These are phyloP conservation scores for Muscicapa adusta DNA, from an alignment of 2,113 vertebrate genomes.

Conservation along the genomic window DNA sequence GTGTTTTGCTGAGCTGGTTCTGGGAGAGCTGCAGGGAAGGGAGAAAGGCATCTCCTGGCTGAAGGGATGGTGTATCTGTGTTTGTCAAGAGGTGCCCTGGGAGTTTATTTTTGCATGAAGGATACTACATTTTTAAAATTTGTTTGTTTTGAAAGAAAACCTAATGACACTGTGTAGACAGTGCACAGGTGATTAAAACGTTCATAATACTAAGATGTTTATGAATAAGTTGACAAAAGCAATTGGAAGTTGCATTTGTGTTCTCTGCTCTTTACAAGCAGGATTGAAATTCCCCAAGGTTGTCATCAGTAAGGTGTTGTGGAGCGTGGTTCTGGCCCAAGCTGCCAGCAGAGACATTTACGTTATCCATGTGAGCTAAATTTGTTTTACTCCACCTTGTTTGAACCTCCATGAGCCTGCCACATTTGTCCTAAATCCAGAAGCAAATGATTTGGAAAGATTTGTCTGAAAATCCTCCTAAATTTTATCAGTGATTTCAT, in stretches of 20 bases:
- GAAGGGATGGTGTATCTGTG: not conserved
- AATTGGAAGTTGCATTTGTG: not conserved
- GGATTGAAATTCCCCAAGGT: not conserved
- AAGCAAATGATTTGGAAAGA: not conserved
- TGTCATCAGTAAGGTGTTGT: not conserved
- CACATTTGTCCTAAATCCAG: not conserved
- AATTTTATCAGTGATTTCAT: not conserved
- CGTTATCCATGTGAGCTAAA: not conserved
- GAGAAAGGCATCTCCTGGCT: not conserved
- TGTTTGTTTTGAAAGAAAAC: not conserved
- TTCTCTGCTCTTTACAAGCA: not conserved
- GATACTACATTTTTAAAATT: not conserved
- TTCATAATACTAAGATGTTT: not conserved
- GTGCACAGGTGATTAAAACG: not conserved
- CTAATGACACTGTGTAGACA: not conserved
- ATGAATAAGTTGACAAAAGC: not conserved
- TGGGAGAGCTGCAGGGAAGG: not conserved
- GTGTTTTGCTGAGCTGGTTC: rapidly evolving
- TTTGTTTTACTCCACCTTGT: not conserved
- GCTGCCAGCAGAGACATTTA: not conserved
- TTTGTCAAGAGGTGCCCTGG: not conserved
- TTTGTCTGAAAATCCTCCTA: not conserved
- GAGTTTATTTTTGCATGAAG: not conserved
- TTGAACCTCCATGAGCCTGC: not conserved
- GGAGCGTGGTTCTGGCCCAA: not conserved